Evolutionary conservation across 2,113 vertebrate species (phyloP), one percentile per base, ranked within the genome.

Genomic region (Istiophorus platypterus): DNA sequence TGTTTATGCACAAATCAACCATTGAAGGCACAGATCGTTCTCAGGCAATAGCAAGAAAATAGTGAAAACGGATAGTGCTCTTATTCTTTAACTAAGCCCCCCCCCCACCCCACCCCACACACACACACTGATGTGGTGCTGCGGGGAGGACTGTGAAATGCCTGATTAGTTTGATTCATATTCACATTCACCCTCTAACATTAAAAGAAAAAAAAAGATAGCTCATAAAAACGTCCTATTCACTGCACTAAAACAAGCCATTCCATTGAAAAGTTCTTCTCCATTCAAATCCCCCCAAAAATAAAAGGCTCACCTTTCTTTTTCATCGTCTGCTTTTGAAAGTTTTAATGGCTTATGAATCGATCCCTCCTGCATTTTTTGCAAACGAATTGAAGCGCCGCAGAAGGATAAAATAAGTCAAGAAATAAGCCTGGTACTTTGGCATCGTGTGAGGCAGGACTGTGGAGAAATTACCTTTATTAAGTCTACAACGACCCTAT

Each of bases 401-500:
- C 9, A 62, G 76, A 59, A 61, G 58, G 63, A 72, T 69, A 5
- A 69, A 78, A 85, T 76, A 51, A 78, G 45, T 56, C 0, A 5
- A 54, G 75, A 80, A 89, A 70, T 54, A 61, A 78, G 65, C 37
- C 65, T 0, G 54, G 6, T 58, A 45, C 69, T 79, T 78, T 69
- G 62, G 49, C 18, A 12, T 15, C 5, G 6, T 72, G 20, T 45
- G 61, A 86, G 56, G 66, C n/a, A 51, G 72, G 26, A 17, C 76
- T 2, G 17, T 29, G n/a, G 74, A 86, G 78, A 91, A 90, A 88
- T 87, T 76, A 87, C 79, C 72, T 88, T 89, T 87, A 92, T 89
- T 88, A 84, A 88, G 82, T 89, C 85, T 81, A 88, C 80, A 89
- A 92, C 58, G 51, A 83, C 72, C 77, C 68, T 41, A 92, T 93